Percentiles rank a stretch among this genome's conserved stretches.
Conservation (phyloP, 2,797 vertebrate genomes). For the Pipistrellus pygmaeus region DNA sequence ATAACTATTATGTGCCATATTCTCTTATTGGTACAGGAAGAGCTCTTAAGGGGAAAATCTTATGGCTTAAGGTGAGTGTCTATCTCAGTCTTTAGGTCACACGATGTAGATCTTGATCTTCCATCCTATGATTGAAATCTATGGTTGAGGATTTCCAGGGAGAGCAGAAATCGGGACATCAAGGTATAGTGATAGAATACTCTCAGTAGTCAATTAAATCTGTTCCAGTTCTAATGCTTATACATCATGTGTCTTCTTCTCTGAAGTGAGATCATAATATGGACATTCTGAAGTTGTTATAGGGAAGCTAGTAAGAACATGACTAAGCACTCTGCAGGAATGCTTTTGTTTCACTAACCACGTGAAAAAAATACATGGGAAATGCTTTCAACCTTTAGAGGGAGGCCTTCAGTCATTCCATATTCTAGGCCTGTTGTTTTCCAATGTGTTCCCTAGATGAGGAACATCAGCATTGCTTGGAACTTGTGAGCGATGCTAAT, state of each 20-base stretch:
- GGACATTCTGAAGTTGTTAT: background rate
- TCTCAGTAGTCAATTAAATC: background rate
- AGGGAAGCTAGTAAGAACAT: background rate
- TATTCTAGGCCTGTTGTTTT: background rate
- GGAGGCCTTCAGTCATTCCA: background rate
- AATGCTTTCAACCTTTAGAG: background rate
- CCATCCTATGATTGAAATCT: background rate
- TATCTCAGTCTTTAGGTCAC: background rate
- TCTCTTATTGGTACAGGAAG: background rate
- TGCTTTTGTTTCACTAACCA: background rate
- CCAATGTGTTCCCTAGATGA: background rate
- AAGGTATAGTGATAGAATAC: background rate
- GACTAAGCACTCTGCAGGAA: background rate
- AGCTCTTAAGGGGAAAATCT: background rate
- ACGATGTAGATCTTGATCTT: background rate
- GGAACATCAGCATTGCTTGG: background rate
- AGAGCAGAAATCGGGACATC: background rate
- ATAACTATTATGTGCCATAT: rapidly evolving
- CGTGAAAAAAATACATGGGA: background rate
- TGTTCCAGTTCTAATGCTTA: background rate
- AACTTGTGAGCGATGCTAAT: background rate
- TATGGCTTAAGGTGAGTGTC: background rate
- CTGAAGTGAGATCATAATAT: background rate
- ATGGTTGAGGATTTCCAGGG: background rate
- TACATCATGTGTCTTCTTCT: background rate